These are phyloP conservation scores for Blera fallax DNA, from an alignment of 2,888 invertebrate species.

Conservation along the genomic window DNA sequence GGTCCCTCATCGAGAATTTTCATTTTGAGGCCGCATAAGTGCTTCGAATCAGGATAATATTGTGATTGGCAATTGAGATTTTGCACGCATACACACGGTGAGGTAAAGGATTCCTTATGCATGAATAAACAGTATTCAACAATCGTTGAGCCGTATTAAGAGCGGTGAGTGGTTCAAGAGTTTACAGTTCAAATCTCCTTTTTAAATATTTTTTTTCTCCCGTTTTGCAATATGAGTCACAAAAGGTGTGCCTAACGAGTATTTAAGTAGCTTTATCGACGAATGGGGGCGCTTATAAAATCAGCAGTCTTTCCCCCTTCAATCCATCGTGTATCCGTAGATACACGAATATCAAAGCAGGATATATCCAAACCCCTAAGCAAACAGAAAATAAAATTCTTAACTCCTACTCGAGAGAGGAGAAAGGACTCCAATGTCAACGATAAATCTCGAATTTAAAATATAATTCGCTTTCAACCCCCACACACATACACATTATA, in stretches of 20 bases:
- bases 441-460: conserved; percentile 29
- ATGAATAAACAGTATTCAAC: conserved; percentile 37
- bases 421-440: conserved; percentile 40
- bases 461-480: conserved; percentile 12
- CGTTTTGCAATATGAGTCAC: neutral
- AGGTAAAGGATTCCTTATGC: conserved; percentile 37
- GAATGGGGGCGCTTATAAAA: too few species aligned
- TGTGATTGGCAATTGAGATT: conserved; percentile 48
- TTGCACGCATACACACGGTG: neutral
- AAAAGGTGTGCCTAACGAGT: too few species aligned
- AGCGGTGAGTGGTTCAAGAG: conserved; percentile 16
- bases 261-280: too few species aligned
- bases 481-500: too few species aligned
- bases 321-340: too few species aligned
- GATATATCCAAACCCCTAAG: neutral
- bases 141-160: conserved; percentile 20
- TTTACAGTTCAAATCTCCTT: neutral
- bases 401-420: neutral
- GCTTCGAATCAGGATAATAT: conserved; percentile 14
- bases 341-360: too few species aligned
- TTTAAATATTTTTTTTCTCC: neutral
- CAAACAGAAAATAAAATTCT: neutral
- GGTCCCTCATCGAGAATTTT: conserved; percentile 51
- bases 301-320: too few species aligned
- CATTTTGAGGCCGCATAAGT: conserved; percentile 43